Evolutionary conservation across 2,797 vertebrate species (phyloP).

Genomic region (Macrochelys suwanniensis): DNA sequence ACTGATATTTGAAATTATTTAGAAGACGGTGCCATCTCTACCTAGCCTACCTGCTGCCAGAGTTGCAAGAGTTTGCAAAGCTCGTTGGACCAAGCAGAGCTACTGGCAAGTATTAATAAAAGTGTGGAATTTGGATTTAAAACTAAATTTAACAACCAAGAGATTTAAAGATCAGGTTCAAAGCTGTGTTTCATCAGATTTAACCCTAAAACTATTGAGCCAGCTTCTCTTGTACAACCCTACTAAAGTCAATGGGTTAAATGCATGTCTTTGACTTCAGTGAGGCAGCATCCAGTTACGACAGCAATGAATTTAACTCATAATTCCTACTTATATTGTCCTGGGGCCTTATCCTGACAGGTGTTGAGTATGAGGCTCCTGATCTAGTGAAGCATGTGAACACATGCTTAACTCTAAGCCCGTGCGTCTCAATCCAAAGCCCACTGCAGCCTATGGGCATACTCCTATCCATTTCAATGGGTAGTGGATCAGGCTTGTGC

Average conservation of each 20-base stretch:
- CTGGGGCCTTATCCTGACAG: neutral
- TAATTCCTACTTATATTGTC: neutral
- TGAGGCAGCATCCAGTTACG: too few species aligned
- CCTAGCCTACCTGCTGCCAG: neutral
- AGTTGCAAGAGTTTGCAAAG: neutral
- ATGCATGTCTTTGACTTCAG: rapidly evolving
- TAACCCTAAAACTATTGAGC: neutral
- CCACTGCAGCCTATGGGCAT: neutral
- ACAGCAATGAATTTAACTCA: neutral
- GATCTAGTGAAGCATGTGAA: neutral
- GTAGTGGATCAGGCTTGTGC: neutral
- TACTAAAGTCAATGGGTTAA: neutral
- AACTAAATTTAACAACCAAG: neutral
- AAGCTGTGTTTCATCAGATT: neutral
- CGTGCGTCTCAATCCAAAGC: neutral
- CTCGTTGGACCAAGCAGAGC: rapidly evolving
- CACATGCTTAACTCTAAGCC: neutral
- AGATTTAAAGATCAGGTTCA: neutral
- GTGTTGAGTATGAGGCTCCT: neutral
- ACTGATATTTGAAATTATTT: neutral
- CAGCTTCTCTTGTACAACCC: neutral
- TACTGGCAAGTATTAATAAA: neutral
- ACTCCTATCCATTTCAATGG: neutral
- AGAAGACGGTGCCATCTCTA: neutral
- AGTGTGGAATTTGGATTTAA: neutral